A percentile compares a stretch with the other conserved stretches of the same genome.
Conservation (phyloP, 2,113 vertebrate species). For the Gopherus evgoodei region DNA sequence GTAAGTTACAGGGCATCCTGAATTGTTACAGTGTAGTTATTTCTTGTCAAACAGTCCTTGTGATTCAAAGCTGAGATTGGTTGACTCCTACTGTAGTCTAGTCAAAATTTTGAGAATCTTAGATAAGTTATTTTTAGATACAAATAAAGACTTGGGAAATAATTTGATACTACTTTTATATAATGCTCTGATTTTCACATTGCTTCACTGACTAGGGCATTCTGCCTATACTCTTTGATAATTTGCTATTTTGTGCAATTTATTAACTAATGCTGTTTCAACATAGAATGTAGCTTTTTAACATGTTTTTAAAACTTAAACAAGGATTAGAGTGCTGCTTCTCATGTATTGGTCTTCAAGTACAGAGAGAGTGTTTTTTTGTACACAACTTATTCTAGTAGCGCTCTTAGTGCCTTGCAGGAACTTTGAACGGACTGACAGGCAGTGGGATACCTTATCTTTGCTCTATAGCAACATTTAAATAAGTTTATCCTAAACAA, state of each 20-base stretch:
- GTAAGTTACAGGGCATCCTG: neutral
- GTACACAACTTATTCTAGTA: neutral
- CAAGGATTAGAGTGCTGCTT: neutral
- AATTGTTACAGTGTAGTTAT: neutral
- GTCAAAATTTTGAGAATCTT: neutral
- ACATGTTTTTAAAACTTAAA: neutral
- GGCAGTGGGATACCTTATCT: neutral
- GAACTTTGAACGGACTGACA: neutral
- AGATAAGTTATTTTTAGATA: neutral
- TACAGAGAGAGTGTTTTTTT: neutral
- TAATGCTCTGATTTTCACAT: no score
- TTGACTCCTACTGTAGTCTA: neutral
- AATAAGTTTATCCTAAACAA: neutral
- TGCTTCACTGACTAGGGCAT: no score
- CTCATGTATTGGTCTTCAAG: neutral
- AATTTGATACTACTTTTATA: neutral
- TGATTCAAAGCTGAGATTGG: neutral
- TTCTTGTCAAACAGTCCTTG: neutral
- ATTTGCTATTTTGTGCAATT: neutral
- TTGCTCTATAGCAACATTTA: neutral
- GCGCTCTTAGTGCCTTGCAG: neutral
- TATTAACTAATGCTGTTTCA: neutral
- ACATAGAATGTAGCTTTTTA: fast-evolving
- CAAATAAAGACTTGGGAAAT: neutral
- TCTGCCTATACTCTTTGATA: no score